Evolutionary conservation across 2,113 vertebrate species (phyloP), one percentile per base, ranked within the genome.

Genomic region (Nesogale talazaci): DNA sequence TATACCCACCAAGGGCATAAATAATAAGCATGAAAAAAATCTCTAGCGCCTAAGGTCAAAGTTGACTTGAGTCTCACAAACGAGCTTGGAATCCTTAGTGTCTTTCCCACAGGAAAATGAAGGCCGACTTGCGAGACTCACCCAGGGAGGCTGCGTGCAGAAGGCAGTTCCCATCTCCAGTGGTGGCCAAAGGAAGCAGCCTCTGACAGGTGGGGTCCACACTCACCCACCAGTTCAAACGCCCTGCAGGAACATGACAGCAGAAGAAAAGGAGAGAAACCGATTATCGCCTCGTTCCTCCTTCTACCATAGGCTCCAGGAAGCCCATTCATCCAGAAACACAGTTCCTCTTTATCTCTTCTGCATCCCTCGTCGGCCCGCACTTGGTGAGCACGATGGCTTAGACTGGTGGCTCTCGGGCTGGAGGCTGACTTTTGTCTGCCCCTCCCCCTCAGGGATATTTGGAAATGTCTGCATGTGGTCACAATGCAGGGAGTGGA

Each of bases 181-280:
- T 99, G 2, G 99, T 99, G 25, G 99, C 99, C 97, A 99, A 95
- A 4, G 99, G 99, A 40, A 99, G 98, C 83, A 99, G 98, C 86
- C 98, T 98, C 95, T 99, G 99, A 96, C 99, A 99, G 90, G 98
- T 99, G 17, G 99, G 98, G 52, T 99, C 99, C 86, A 99, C 98
- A 6, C 98, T 98, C 0, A 98, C 99, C 99, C 99, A 99, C 99
- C 99, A 99, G 97, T 99, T 99, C 83, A 99, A 98, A 0, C 99
- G 99, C 42, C 99, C 99, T 99, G 95, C 1, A 84, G 92, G 84
- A 16, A 94, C 0, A 72, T 1, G 2, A 0, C 19, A 81, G 1
- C 56, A 56, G 72, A 74, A 57, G 86, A 3, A 15, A 94, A 88
- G 40, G 27, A 93, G 36, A 88, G 12, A 17, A 91, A 10, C 25